phyloP scores from a whole-genome alignment of 2,797 vertebrate species.

The Sebastes paucispinis region DNA sequence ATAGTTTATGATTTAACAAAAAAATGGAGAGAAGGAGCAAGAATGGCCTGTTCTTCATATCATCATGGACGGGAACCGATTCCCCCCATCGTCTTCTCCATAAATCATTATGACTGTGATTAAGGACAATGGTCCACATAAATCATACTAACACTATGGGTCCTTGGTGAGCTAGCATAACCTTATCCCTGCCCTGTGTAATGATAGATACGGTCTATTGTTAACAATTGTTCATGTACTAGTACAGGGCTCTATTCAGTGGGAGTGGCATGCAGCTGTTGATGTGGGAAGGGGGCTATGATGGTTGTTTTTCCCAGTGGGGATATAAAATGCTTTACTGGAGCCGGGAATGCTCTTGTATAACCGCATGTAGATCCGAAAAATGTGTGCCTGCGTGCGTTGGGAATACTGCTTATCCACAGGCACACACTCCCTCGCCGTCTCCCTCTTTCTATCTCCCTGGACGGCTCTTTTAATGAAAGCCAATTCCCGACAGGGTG shows the following conservation, averaged over 20 bases:
- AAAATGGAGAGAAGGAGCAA: conserved; percentile 2
- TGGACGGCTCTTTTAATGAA: conserved; percentile 76
- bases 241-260: conserved; percentile 18
- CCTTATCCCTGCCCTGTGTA: conserved; percentile 51
- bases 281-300: conserved; percentile 38
- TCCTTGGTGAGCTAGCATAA: conserved; percentile 51
- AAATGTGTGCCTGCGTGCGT: conserved; percentile 15
- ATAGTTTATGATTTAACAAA: conserved; percentile 32
- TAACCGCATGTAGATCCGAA: conserved; percentile 47
- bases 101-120: conserved; percentile 63
- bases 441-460: conserved; percentile 35
- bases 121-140: conserved; percentile 60
- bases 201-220: conserved; percentile 50
- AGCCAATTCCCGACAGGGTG: conserved; percentile 71
- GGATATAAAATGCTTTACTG: conserved; percentile 59
- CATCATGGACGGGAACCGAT: conserved; percentile 8
- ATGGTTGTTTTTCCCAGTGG: conserved; percentile 47
- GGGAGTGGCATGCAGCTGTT: conserved; percentile 36
- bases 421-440: conserved; percentile 10
- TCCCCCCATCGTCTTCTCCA: conserved; percentile 10
- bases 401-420: conserved; percentile 26
- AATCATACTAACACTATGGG: conserved; percentile 42
- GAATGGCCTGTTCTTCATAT: conserved; percentile 40
- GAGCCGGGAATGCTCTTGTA: conserved; percentile 24
- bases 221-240: conserved; percentile 27